phyloP scores from a whole-genome alignment of 2,113 vertebrate species.

The Takifugu bimaculatus region DNA sequence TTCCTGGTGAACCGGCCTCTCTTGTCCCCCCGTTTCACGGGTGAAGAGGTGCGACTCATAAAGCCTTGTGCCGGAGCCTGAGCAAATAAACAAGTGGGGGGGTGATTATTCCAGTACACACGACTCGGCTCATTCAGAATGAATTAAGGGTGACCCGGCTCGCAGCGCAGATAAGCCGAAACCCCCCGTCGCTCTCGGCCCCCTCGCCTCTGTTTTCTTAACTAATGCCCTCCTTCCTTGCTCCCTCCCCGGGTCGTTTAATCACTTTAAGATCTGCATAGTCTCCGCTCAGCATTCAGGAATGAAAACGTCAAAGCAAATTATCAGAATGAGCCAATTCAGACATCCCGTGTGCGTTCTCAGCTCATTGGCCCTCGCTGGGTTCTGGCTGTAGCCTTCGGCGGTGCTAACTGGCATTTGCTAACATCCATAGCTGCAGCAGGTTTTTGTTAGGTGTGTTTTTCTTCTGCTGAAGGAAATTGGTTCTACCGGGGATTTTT shows the following conservation, averaged over 20 bases:
- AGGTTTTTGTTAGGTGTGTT: background rate
- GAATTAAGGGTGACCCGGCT: slow-evolving; percentile 61
- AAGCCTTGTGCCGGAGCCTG: slow-evolving; percentile 51
- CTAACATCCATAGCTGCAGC: too few species aligned
- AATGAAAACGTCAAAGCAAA: slow-evolving; percentile 69
- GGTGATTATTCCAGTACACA: slow-evolving; percentile 65
- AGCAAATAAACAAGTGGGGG: slow-evolving; percentile 66
- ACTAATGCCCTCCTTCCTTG: slow-evolving; percentile 63
- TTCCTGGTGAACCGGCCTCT: slow-evolving; percentile 44
- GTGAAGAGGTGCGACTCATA: slow-evolving; percentile 40
- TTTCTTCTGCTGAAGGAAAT: background rate
- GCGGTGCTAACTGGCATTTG: slow-evolving; percentile 10
- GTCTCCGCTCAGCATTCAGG: slow-evolving; percentile 50
- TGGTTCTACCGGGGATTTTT: background rate
- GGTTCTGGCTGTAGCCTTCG: slow-evolving; percentile 23
- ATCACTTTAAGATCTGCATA: slow-evolving; percentile 62
- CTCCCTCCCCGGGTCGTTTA: slow-evolving; percentile 40
- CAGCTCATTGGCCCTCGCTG: background rate
- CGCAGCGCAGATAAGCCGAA: slow-evolving; percentile 55
- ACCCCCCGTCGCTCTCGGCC: slow-evolving; percentile 39
- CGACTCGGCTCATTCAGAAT: slow-evolving; percentile 56
- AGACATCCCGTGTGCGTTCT: slow-evolving; percentile 49
- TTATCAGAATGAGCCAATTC: slow-evolving; percentile 55
- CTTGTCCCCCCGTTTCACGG: slow-evolving; percentile 6
- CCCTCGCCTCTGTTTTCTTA: slow-evolving; percentile 63